These are phyloP conservation scores for Ctenodactylus gundi DNA, from an alignment of 2,113 vertebrate species.

Conservation along the genomic window DNA sequence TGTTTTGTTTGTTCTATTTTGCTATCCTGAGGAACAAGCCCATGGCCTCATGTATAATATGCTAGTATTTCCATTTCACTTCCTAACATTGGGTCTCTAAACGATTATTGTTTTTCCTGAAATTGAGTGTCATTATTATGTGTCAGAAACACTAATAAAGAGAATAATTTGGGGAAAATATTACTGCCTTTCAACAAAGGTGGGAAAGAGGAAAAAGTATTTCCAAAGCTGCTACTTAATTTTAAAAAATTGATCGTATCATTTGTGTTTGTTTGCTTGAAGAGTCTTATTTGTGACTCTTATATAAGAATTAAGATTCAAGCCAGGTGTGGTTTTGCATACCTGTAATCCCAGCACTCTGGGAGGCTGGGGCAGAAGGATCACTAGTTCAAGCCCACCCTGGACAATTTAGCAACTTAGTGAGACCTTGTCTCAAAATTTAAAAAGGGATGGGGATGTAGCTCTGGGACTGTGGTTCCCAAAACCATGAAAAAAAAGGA, in stretches of 20 bases:
- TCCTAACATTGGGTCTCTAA: neutral
- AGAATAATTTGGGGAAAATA: no score
- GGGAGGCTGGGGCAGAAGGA: neutral
- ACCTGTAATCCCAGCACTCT: neutral
- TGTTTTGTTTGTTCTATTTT: neutral
- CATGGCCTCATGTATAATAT: neutral
- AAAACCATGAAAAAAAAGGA: no score
- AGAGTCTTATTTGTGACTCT: neutral
- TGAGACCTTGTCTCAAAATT: neutral
- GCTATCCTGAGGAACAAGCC: neutral
- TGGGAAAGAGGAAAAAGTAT: neutral
- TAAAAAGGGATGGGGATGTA: neutral
- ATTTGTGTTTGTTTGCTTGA: neutral
- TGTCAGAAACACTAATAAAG: no score
- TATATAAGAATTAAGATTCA: conserved; percentile 2
- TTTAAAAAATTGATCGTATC: neutral
- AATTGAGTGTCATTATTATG: no score
- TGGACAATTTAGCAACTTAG: neutral
- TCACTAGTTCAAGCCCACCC: neutral
- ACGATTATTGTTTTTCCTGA: no score
- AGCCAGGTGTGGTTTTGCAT: neutral
- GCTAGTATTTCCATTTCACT: neutral
- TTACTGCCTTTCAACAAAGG: neutral
- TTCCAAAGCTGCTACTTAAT: neutral
- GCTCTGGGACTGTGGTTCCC: no score